Conservation (phyloP, 2,113 vertebrate species). For the Oncorhynchus kisutch region DNA sequence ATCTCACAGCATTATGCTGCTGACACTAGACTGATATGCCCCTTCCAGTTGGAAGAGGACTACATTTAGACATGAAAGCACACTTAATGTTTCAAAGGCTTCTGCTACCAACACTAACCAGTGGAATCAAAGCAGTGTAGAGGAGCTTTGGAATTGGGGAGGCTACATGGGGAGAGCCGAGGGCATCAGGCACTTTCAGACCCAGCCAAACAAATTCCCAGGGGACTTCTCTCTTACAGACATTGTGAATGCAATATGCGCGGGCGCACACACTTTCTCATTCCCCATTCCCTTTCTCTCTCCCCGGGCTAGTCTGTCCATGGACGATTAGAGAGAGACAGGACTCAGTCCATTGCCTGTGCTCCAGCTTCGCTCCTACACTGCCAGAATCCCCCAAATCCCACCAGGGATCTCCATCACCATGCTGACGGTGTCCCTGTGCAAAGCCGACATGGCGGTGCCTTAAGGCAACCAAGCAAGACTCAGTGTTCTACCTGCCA, state of each 20-base stretch:
- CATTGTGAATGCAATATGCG: not conserved
- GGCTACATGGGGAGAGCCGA: not conserved
- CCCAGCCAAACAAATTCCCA: not conserved
- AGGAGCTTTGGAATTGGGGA: conserved; percentile 6
- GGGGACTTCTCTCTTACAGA: not conserved
- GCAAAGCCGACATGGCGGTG: conserved; percentile 40
- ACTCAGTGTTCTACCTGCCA: conserved; percentile 22
- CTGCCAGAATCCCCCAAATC: conserved; percentile 50
- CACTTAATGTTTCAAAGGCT: not conserved
- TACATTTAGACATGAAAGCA: not conserved
- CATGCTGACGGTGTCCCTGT: conserved; percentile 49
- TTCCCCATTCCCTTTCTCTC: conserved; percentile 37
- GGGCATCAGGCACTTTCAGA: not conserved
- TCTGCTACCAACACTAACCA: not conserved
- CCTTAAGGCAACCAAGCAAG: conserved; percentile 48
- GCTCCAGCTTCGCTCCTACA: conserved; percentile 51
- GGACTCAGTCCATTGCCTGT: conserved; percentile 58
- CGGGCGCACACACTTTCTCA: not conserved
- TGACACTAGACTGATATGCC: not conserved
- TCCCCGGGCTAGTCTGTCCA: conserved; percentile 64
- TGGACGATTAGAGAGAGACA: conserved; percentile 67
- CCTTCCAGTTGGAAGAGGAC: not conserved
- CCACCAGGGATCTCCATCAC: conserved; percentile 48
- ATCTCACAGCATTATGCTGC: not conserved
- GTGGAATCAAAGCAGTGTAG: not conserved